Conservation (phyloP, 2,113 vertebrate species). For the Ophiodon elongatus region DNA sequence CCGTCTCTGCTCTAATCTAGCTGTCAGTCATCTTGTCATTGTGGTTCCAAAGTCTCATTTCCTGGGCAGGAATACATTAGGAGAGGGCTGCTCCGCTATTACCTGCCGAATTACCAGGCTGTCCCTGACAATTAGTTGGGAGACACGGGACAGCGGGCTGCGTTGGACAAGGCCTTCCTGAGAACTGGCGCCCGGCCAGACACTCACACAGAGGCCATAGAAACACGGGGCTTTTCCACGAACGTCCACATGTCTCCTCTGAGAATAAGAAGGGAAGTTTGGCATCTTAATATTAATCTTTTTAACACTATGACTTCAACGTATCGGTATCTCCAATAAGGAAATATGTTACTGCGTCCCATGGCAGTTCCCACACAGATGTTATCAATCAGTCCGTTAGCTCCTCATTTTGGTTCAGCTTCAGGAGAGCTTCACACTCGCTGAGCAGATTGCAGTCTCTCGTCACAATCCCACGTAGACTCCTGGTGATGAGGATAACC, state of each 20-base stretch:
- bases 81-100: conserved; percentile 66
- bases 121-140: conserved; percentile 64
- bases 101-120: conserved; percentile 71
- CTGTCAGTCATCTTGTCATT: conserved; percentile 77
- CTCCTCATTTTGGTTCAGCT: not conserved
- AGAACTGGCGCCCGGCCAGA: conserved; percentile 48
- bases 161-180: conserved; percentile 33
- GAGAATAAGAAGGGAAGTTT: not conserved
- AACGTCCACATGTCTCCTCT: not conserved
- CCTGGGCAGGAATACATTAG: conserved; percentile 73
- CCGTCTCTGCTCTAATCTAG: conserved; percentile 61
- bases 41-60: conserved; percentile 71
- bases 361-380: not conserved
- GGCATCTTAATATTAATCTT: too few relatives aligned
- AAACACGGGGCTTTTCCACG: conserved; percentile 8
- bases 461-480: not conserved
- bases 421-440: not conserved
- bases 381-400: not conserved
- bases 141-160: conserved; percentile 48
- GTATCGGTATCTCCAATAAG: not conserved
- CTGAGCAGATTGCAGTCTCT: not conserved
- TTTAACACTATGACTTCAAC: too few relatives aligned
- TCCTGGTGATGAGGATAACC: not conserved
- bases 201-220: not conserved
- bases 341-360: not conserved